phyloP scores from a whole-genome alignment of 2,113 vertebrate species.

The Aythya baeri region DNA sequence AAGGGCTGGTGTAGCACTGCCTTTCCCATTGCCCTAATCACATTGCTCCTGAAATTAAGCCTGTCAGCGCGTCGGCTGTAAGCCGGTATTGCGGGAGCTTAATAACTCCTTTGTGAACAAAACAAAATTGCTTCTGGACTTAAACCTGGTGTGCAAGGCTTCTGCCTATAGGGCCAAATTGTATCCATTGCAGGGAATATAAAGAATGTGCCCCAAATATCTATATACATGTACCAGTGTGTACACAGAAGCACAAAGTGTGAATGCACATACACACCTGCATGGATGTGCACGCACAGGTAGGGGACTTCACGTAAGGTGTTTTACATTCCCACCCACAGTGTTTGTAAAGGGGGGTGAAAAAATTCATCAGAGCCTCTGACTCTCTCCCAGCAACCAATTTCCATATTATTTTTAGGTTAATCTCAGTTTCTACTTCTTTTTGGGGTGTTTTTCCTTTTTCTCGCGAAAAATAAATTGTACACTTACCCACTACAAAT shows the following conservation, averaged over 20 bases:
- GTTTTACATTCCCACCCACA: background rate
- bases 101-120: conserved; percentile 73
- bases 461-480: background rate
- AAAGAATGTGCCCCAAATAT: background rate
- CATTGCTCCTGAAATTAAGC: conserved; percentile 32
- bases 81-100: conserved; percentile 45
- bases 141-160: conserved; percentile 35
- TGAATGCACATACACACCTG: background rate
- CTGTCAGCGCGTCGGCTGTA: conserved; percentile 52
- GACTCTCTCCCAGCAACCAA: background rate
- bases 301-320: background rate
- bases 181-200: background rate
- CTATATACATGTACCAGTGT: background rate
- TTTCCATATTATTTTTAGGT: background rate
- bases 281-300: accelerated
- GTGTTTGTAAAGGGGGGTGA: background rate
- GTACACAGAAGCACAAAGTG: background rate
- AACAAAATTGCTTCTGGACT: conserved; percentile 76
- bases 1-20: conserved; percentile 1
- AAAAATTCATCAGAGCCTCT: background rate
- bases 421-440: background rate
- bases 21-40: conserved; percentile 35
- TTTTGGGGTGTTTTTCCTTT: accelerated
- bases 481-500: background rate
- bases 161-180: background rate